Evolutionary conservation across 1,140 invertebrate species (phyloP).

Genomic region (Drosophila ironensis): DNA sequence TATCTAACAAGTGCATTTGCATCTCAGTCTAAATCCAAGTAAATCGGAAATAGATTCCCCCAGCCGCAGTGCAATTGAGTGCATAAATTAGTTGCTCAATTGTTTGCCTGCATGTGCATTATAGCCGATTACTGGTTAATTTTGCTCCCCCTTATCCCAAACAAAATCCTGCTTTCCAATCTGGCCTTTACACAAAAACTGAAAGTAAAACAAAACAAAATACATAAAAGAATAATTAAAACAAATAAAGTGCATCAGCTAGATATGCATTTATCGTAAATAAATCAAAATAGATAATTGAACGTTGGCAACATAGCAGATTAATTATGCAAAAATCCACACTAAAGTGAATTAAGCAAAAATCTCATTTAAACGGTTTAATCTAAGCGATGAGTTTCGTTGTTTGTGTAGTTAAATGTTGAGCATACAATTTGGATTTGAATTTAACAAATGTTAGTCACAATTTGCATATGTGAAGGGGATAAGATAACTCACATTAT

Average conservation of each 20-base stretch:
- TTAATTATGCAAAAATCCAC: constrained; percentile 39
- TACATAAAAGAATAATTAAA: not conserved
- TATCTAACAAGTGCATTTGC: no score
- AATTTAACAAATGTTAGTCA: constrained; percentile 23
- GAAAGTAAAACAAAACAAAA: not conserved
- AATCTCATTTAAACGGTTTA: constrained; percentile 26
- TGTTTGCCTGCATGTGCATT: constrained; percentile 23
- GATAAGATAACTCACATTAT: not conserved
- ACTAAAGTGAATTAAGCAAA: constrained; percentile 14
- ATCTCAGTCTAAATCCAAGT: not conserved
- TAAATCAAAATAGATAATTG: constrained; percentile 38
- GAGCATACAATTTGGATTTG: constrained; percentile 38
- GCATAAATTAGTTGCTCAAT: constrained; percentile 37
- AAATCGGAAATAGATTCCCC: constrained; percentile 27
- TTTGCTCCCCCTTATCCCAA: constrained; percentile 1
- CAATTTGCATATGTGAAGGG: not conserved
- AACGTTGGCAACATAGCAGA: constrained; percentile 35
- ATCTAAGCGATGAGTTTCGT: constrained; percentile 33
- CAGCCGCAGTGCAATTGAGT: constrained; percentile 31
- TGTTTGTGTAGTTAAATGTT: constrained; percentile 62
- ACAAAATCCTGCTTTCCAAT: constrained; percentile 2
- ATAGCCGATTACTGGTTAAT: constrained; percentile 27
- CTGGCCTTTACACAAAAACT: constrained; percentile 19
- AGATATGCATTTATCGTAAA: constrained; percentile 7
- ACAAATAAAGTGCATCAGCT: constrained; percentile 6